phyloP scores from a whole-genome alignment of 2,113 vertebrate species.

The Ammodytes marinus region DNA sequence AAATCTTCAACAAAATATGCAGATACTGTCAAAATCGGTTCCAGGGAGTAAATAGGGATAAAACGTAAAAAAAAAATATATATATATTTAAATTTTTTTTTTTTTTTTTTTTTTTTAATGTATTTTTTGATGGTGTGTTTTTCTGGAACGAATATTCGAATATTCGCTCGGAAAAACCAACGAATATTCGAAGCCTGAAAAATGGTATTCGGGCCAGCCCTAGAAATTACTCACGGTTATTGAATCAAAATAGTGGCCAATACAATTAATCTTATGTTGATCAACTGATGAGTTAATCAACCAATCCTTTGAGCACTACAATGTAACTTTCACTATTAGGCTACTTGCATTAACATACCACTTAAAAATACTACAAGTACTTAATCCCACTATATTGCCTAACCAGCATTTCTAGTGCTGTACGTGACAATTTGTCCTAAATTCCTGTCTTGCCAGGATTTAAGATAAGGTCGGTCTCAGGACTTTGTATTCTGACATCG shows the following conservation, averaged over 20 bases:
- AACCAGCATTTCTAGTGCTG: conserved; percentile 13
- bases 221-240: not conserved
- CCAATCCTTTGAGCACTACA: not conserved
- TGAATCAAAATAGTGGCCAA: not conserved
- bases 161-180: too few relatives aligned
- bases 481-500: conserved; percentile 56
- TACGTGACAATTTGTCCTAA: conserved; percentile 29
- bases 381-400: not conserved
- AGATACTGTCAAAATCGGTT: too few relatives aligned
- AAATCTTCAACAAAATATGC: too few relatives aligned
- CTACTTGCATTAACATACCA: not conserved
- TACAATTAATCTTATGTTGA: not conserved
- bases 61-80: too few relatives aligned
- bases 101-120: too few relatives aligned
- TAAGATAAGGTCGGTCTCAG: conserved; percentile 53
- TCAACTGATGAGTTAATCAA: not conserved
- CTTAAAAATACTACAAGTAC: not conserved
- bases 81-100: too few relatives aligned
- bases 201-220: too few relatives aligned
- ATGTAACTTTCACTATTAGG: not conserved
- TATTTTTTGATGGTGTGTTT: too few relatives aligned
- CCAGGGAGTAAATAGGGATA: too few relatives aligned
- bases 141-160: too few relatives aligned
- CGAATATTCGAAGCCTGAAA: too few relatives aligned
- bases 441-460: conserved; percentile 38